Conservation (phyloP, 2,888 invertebrate species). For the Drosophila kanekoi region DNA sequence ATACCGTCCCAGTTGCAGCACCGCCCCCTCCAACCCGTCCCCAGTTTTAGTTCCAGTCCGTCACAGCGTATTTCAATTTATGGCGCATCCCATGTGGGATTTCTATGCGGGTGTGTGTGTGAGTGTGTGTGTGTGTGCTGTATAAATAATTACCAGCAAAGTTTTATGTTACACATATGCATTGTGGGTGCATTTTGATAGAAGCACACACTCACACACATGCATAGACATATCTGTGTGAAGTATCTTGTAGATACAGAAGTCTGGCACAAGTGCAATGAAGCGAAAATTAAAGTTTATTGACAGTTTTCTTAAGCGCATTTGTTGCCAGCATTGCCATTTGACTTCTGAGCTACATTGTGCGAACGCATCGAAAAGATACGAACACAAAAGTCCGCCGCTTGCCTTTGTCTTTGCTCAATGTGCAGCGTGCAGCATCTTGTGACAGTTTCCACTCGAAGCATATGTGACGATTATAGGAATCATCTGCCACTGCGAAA, state of each 20-base stretch:
- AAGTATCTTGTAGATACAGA: constrained; percentile 34
- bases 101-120: constrained; percentile 64
- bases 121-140: constrained; percentile 32
- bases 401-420: constrained; percentile 48
- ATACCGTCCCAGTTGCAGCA: constrained; percentile 18
- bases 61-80: constrained; percentile 62
- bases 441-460: constrained; percentile 19
- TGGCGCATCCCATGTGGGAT: constrained; percentile 68
- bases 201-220: constrained; percentile 22
- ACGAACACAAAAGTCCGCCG: neutral
- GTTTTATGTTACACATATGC: constrained; percentile 67
- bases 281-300: constrained; percentile 70
- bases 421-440: constrained; percentile 4
- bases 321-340: constrained; percentile 59
- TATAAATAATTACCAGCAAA: constrained; percentile 77
- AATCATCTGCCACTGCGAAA: constrained; percentile 17
- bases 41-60: constrained; percentile 8
- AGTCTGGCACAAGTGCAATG: constrained; percentile 68
- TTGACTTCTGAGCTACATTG: constrained; percentile 59
- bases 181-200: constrained; percentile 41
- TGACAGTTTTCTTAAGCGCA: constrained; percentile 76
- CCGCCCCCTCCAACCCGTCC: constrained; percentile 3
- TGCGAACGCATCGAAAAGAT: constrained; percentile 14
- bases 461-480: constrained; percentile 37
- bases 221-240: constrained; percentile 13